Evolutionary conservation across 2,797 vertebrate genomes (phyloP).

Genomic region (Streptopelia turtur): DNA sequence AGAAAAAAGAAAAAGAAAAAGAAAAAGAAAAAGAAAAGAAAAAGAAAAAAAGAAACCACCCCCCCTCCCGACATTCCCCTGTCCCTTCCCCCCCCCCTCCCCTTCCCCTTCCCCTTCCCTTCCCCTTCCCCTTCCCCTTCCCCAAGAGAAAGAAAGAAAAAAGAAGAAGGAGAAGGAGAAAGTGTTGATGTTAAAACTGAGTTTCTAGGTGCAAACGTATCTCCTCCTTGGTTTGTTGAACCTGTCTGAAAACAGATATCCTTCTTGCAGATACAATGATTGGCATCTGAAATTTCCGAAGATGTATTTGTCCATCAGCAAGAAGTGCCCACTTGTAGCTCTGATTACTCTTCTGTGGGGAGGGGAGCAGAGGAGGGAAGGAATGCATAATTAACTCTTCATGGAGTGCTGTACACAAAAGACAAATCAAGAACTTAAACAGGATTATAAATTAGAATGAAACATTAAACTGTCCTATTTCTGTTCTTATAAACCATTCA

Average conservation of each 20-base stretch:
- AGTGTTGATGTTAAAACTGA: neutral
- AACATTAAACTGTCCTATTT: neutral
- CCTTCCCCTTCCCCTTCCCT: too few species aligned
- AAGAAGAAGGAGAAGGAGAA: neutral
- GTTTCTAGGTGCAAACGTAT: neutral
- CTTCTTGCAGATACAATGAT: neutral
- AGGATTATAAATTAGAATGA: neutral
- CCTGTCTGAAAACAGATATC: neutral
- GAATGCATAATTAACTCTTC: neutral
- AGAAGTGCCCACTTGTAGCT: neutral
- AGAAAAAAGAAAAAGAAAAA: too few species aligned
- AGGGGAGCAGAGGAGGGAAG: neutral
- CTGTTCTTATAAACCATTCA: neutral
- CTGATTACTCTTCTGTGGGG: neutral
- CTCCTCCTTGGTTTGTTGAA: neutral
- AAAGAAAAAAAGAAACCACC: too few species aligned
- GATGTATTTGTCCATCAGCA: neutral
- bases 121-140: too few species aligned
- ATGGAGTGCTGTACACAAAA: neutral
- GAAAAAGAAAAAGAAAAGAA: too few species aligned
- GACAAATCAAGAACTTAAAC: neutral
- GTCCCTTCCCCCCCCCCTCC: too few species aligned
- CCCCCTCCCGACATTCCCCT: too few species aligned
- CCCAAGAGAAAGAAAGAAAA: too few species aligned
- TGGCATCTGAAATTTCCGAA: neutral